Evolutionary conservation across 2,888 invertebrate genomes (phyloP).

Genomic region (Spialia ferax): DNA sequence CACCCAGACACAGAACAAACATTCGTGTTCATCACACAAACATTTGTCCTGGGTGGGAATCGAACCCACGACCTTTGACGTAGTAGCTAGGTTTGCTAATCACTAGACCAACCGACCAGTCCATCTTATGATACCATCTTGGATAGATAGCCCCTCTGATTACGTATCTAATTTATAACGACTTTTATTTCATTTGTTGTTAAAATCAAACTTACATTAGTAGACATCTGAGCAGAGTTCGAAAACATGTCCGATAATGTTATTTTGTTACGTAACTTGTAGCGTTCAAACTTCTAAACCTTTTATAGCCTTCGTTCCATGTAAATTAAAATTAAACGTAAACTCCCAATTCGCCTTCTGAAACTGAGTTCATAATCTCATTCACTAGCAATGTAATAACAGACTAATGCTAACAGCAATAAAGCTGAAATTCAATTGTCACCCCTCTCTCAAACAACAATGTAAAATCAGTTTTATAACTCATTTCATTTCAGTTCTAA

Average conservation of each 20-base stretch:
- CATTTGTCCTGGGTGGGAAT: too few relatives aligned
- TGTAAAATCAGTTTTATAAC: constrained; percentile 37
- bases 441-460: constrained; percentile 22
- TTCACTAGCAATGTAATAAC: constrained; percentile 8
- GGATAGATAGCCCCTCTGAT: too few relatives aligned
- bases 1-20: too few relatives aligned
- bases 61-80: too few relatives aligned
- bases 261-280: not conserved
- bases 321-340: constrained; percentile 11
- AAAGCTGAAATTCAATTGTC: constrained; percentile 26
- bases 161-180: too few relatives aligned
- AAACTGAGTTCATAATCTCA: constrained; percentile 21
- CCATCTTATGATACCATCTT: too few relatives aligned
- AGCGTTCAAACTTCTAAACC: not conserved
- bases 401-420: constrained; percentile 10
- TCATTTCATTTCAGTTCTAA: constrained; percentile 34
- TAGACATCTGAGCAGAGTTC: not conserved
- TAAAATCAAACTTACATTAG: not conserved
- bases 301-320: not conserved
- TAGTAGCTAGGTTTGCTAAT: too few relatives aligned
- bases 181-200: too few relatives aligned
- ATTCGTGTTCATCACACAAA: too few relatives aligned
- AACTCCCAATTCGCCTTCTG: constrained; percentile 11
- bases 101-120: too few relatives aligned
- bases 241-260: not conserved